Base-by-base conservation (phyloP, 2,113 vertebrate genomes). In the Crotalus horridus region DNA sequence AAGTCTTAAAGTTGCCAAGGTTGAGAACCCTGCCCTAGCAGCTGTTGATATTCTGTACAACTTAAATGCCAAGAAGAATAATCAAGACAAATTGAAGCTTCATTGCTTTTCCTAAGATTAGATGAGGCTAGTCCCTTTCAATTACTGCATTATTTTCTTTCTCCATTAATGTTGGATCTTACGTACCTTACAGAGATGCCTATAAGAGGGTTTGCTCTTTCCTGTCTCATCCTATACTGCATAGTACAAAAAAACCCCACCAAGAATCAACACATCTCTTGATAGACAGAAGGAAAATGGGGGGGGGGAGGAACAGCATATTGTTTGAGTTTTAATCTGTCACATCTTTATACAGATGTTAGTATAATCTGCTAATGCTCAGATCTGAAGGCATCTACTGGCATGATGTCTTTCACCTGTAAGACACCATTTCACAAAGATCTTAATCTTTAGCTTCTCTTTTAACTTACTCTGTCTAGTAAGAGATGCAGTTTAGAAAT, bases 81-180 rank as follows among this genome's bases (percentile, higher is more conserved):
- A 74, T 88, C 23, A 53, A 81, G 53, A 69, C 54, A 69, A 90
- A 64, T 46, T 21, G 61, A 48, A 91, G 24, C 13, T 33, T 58
- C 87, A 24, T 88, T 93, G 69, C 1, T 29, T 24, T 58, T 94
- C 59, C 48, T 29, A 93, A 94, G 43, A 43, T 2, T 56, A 85
- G 93, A 93, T 26, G 3, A 55, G 88, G 48, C 87, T 48, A 55
- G 46, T 43, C 12, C 1, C 24, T 89, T 24, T 93, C 48, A 74
- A 48, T 96, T 96, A 90, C 24, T 43, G 43, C 53, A 39, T 86
- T 89, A 43, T 89, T 86, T 59, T 33, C 3, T 10, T 81, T n/a
- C 74, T 90, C 13, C 85, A 54, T 95, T 90, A 85, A 88, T 61
- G 74, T 17, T 94, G 26, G 89, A 92, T 15, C 90, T 13, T 90